Base-by-base conservation (phyloP, 2,888 invertebrate species). In the Archaeoteleia sp. region DNA sequence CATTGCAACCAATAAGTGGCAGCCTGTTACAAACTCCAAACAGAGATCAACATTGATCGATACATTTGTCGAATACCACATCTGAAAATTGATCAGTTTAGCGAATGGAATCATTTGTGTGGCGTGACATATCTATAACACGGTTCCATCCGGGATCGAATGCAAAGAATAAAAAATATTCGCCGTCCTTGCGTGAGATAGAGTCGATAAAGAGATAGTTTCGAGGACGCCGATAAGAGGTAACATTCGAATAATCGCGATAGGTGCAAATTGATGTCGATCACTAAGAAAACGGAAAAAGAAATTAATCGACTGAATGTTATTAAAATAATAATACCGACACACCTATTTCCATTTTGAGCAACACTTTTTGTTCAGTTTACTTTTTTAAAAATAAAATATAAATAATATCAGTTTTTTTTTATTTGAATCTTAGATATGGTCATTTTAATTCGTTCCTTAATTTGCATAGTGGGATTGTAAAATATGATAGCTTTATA, bases 101-200 rank as follows among this genome's bases (percentile, higher is more conserved):
- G 23, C 23, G 4, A 7, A 23, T 5, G 7, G 23, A 4, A 23
- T 5, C 7, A 23, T 23, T 23, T 5, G 23, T 23, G 23, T 5
- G 7, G 7, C 7, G 7, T 23, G 4, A 23, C 7, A 23, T 23
- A 5, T 23, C 23, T 23, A 23, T 23, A 7, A 7, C 7, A 23
- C 23, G 7, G n/a, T 15, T 39, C 17, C 37, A 39, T 39, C 37
- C 15, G 17, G 15, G 37, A 39, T n/a, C 10, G 14, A 35, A 6
- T 32, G 25, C 20, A 43, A 32, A 14, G 17, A n/a, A n/a, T 5
- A 35, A 13, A 34, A 61, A 43, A 57, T 67, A 53, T 12, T 30
- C 14, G 43, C 51, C 67, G 74, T 72, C 72, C 72, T 74, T 74
- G 74, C 71, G 60, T 58, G 49, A 51, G 48, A 65, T 71, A 65